Conservation (phyloP, 2,113 vertebrate species). For the Dipodomys ordii region DNA sequence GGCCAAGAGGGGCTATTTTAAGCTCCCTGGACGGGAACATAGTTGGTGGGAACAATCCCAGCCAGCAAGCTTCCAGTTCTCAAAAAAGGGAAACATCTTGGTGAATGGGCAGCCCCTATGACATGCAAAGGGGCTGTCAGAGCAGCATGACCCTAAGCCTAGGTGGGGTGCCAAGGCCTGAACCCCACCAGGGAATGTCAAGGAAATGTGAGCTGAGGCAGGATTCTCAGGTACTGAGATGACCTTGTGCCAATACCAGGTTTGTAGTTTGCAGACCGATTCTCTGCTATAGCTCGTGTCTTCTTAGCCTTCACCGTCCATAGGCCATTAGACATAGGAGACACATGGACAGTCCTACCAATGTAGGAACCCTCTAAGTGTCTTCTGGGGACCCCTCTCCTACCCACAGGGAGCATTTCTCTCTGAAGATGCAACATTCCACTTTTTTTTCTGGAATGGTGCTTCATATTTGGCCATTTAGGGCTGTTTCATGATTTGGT, state of each 20-base stretch:
- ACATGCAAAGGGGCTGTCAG: background rate
- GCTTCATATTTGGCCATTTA: background rate
- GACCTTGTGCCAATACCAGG: background rate
- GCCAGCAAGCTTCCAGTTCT: constrained; percentile 81
- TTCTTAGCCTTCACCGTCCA: background rate
- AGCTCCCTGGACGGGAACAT: constrained; percentile 87
- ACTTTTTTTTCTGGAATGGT: background rate
- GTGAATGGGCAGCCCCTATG: constrained; percentile 34
- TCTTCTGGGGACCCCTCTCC: background rate
- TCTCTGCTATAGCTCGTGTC: background rate
- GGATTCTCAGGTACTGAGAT: background rate
- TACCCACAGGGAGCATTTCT: background rate
- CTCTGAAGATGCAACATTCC: background rate
- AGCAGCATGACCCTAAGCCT: background rate
- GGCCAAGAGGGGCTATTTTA: constrained; percentile 91
- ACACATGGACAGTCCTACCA: background rate
- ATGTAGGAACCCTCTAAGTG: background rate
- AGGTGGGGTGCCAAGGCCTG: background rate
- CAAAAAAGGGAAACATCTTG: constrained; percentile 87
- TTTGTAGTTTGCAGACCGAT: background rate
- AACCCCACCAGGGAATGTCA: background rate
- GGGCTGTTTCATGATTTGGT: background rate
- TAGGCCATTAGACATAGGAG: background rate
- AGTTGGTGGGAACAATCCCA: constrained; percentile 87
- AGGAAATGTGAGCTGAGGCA: background rate